These are phyloP conservation scores for Montipora sp. DNA, from an alignment of 64 coral and sea anemone species.

Conservation along the genomic window DNA sequence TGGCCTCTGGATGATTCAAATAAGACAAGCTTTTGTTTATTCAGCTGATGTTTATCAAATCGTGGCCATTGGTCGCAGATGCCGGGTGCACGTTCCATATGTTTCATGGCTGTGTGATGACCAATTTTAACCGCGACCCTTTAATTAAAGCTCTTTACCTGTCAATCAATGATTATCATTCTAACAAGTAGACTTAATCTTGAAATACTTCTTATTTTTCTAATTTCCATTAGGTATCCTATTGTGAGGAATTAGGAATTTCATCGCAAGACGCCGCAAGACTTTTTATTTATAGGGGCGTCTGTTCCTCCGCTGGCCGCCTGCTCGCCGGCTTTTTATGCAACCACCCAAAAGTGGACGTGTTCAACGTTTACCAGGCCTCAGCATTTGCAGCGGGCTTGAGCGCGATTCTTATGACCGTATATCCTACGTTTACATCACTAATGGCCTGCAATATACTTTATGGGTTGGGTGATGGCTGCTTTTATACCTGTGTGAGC, in stretches of 20 bases:
- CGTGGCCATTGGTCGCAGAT: no score
- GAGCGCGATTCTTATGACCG: slow-evolving; percentile 8
- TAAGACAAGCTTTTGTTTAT: no score
- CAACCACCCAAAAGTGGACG: slow-evolving; percentile 21
- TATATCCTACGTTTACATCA: neutral
- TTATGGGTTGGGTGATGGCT: slow-evolving; percentile 31
- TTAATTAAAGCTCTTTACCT: no score
- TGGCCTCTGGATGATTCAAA: no score
- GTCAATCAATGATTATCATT: no score
- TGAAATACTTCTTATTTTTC: no score
- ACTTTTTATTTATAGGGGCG: slow-evolving; percentile 49
- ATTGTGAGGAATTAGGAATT: slow-evolving; percentile 60
- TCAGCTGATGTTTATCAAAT: no score
- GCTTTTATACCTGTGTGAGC: neutral
- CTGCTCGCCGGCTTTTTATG: slow-evolving; percentile 31
- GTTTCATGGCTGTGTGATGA: no score
- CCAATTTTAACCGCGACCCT: no score
- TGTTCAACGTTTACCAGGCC: slow-evolving; percentile 30
- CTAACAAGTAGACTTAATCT: no score
- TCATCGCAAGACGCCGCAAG: slow-evolving; percentile 28
- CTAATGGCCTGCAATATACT: neutral
- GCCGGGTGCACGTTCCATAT: no score
- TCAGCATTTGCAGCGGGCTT: neutral
- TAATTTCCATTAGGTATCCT: slow-evolving; percentile 10
- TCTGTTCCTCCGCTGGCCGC: slow-evolving; percentile 28